Conservation (phyloP, 1,140 invertebrate genomes). For the Drosophila miranda region DNA sequence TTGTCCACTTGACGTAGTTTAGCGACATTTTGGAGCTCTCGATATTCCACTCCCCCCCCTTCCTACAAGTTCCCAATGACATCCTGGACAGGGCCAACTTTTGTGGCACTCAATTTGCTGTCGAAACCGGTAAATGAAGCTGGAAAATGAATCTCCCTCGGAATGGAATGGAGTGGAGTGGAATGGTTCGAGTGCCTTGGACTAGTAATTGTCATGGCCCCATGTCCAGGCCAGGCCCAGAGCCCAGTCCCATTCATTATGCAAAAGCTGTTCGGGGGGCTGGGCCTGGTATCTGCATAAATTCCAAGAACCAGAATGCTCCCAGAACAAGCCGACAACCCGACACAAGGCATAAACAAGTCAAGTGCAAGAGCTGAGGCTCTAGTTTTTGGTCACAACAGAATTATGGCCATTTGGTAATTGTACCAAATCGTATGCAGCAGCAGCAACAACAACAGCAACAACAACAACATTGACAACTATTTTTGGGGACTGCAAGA, state of each 20-base stretch:
- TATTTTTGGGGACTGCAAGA: slow-evolving; percentile 36
- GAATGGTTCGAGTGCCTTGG: slow-evolving; percentile 23
- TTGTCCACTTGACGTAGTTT: slow-evolving; percentile 49
- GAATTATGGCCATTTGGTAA: slow-evolving; percentile 63
- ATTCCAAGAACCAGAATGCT: slow-evolving; percentile 9
- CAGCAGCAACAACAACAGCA: slow-evolving; percentile 13
- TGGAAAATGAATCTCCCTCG: slow-evolving; percentile 10
- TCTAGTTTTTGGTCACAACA: slow-evolving; percentile 40
- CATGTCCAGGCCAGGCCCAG: slow-evolving; percentile 16
- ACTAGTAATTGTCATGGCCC: slow-evolving; percentile 25
- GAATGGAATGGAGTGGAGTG: no score
- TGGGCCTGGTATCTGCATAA: slow-evolving; percentile 29
- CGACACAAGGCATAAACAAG: slow-evolving; percentile 53
- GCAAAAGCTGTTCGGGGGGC: slow-evolving; percentile 33
- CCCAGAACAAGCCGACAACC: not conserved
- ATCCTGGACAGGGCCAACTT: slow-evolving; percentile 41
- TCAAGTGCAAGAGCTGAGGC: slow-evolving; percentile 51
- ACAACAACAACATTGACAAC: slow-evolving; percentile 35
- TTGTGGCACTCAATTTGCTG: slow-evolving; percentile 52
- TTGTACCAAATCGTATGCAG: slow-evolving; percentile 48
- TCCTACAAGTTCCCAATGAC: slow-evolving; percentile 13
- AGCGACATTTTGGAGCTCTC: slow-evolving; percentile 11
- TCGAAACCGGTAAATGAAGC: slow-evolving; percentile 11
- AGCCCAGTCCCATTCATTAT: slow-evolving; percentile 45
- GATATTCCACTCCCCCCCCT: slow-evolving; percentile 2